Base-by-base conservation (phyloP, 1,140 invertebrate species). In the Heliconius melpomene region DNA sequence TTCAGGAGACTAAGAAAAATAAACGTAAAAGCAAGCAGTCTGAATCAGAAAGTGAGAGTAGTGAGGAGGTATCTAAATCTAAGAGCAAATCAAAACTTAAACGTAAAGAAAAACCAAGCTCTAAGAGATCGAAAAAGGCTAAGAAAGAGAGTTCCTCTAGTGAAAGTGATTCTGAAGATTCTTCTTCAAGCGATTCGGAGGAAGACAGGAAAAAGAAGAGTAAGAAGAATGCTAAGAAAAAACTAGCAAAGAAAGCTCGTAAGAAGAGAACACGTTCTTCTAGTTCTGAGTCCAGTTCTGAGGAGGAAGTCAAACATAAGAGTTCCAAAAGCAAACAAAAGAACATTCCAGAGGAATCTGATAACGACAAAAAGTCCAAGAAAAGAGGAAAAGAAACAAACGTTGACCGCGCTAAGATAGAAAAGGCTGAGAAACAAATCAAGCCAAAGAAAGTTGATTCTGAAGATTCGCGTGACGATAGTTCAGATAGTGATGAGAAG, bases 141-240 rank as follows among this genome's bases (percentile, higher is more conserved):
- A 94, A 93, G 84, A 95, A 95, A 80, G 92, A 94, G 75, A 93
- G 88, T 71, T 93, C 93, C 26, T 94, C 93, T 3, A 95, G 94
- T 84, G 94, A 95, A n/a, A 96, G 95, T 87, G 95, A 96, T 72
- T 96, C 96, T 3, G 95, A 95, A 36, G 93, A 94, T 72, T 95
- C 95, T 13, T 96, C 96, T 9, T 96, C 96, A 0, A 95, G 95
- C 20, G 95, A 95, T 81, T 95, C 95, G 2, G 96, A 97, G 60
- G 96, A 96, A 71, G 96, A 96, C 66, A 94, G 94, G 36, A 96
- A 96, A 87, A 95, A 95, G 84, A 96, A 96, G 88, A 96, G 94
- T 83, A 95, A 95, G 83, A 94, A 93, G 81, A 90, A 82, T 76
- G 83, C 91, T n/a, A 94, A 94, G 82, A 93, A 95, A 90, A 94